Conservation (phyloP, 2,797 vertebrate genomes). For the Pteronotus mesoamericanus region DNA sequence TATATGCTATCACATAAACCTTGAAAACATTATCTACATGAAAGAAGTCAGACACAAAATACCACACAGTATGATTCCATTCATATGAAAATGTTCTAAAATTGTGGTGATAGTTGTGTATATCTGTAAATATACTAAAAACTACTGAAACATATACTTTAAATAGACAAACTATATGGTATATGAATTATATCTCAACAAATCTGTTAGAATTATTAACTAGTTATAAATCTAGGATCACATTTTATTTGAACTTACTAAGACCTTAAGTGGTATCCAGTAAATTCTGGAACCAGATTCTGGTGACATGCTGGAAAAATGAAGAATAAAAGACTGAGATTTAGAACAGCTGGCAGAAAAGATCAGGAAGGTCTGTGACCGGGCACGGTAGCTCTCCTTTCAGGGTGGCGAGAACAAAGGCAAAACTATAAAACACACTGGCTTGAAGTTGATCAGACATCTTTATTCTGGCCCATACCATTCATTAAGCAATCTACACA, state of each 20-base stretch:
- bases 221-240: conserved; percentile 1
- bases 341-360: background rate
- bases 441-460: conserved; percentile 7
- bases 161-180: background rate
- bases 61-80: background rate
- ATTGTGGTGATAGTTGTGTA: background rate
- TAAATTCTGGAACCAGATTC: background rate
- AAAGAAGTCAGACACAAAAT: conserved; percentile 10
- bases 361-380: background rate
- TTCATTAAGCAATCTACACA: background rate
- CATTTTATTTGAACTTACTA: background rate
- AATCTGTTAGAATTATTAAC: background rate
- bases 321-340: background rate
- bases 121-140: background rate
- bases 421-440: background rate
- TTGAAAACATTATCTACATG: background rate
- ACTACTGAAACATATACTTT: background rate
- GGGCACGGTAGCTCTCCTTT: background rate
- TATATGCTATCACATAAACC: background rate
- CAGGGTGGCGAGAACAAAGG: background rate
- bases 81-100: background rate
- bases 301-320: background rate
- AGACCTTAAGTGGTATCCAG: background rate
- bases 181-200: background rate
- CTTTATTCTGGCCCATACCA: conserved; percentile 55